These are phyloP conservation scores for Scelioninae gen. 1 DNA, from an alignment of 2,888 invertebrate genomes.

Conservation along the genomic window DNA sequence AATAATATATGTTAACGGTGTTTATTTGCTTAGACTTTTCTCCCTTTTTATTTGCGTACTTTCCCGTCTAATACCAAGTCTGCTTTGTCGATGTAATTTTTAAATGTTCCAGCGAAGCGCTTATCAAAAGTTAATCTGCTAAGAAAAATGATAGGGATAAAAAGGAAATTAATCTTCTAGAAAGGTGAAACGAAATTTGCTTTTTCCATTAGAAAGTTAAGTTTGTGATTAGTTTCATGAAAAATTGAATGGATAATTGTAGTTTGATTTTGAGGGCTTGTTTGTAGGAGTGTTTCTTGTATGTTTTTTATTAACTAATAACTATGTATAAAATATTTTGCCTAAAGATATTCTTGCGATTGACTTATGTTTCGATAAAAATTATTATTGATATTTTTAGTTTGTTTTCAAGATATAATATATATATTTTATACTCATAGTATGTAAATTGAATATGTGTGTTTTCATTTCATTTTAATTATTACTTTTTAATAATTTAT, in stretches of 20 bases:
- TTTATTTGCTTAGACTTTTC: slow-evolving; percentile 39
- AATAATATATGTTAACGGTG: slow-evolving; percentile 51
- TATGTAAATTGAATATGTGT: too few species aligned
- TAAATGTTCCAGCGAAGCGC: slow-evolving; percentile 33
- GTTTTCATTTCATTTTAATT: too few species aligned
- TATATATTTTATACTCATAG: too few species aligned
- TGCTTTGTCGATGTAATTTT: slow-evolving; percentile 51
- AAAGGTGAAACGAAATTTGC: slow-evolving; percentile 39
- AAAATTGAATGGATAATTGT: slow-evolving; percentile 40
- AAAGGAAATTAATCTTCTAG: slow-evolving; percentile 58
- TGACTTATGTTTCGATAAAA: too few species aligned
- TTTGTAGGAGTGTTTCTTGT: neutral
- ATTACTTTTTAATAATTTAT: too few species aligned
- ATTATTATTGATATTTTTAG: too few species aligned
- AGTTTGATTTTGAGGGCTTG: neutral
- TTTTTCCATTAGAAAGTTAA: slow-evolving; percentile 43
- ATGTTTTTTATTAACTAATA: neutral
- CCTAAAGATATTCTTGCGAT: too few species aligned
- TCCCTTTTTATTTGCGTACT: slow-evolving; percentile 18
- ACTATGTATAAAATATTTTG: too few species aligned
- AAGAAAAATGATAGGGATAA: slow-evolving; percentile 51
- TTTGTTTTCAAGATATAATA: too few species aligned
- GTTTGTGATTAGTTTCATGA: slow-evolving; percentile 39
- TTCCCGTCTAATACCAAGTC: slow-evolving; percentile 7
- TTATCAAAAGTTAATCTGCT: slow-evolving; percentile 54